Conservation (phyloP, 2,888 invertebrate species). For the Dendrolimus houi region DNA sequence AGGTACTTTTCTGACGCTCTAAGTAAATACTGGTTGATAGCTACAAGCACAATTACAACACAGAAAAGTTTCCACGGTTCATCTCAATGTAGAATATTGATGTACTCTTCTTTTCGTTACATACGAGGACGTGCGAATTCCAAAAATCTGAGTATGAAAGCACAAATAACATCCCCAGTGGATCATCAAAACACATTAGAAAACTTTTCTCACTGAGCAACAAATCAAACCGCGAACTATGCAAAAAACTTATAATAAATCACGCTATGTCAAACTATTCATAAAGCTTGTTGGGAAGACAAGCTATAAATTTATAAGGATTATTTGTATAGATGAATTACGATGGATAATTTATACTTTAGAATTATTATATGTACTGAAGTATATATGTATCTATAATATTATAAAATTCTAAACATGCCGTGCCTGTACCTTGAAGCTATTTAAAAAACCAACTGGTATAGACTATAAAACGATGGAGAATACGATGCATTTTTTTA, state of each 20-base stretch:
- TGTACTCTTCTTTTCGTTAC: neutral
- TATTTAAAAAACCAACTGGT: too few species aligned
- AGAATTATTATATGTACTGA: too few species aligned
- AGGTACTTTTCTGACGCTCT: too few species aligned
- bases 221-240: neutral
- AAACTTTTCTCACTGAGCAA: neutral
- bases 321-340: neutral
- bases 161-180: neutral
- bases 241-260: neutral
- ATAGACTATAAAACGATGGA: too few species aligned
- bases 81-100: neutral
- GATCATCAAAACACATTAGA: neutral
- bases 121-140: neutral
- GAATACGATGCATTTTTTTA: too few species aligned
- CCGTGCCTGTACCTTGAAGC: too few species aligned
- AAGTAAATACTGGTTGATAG: too few species aligned
- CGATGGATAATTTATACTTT: too few species aligned
- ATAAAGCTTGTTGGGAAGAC: neutral
- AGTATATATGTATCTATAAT: too few species aligned
- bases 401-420: too few species aligned
- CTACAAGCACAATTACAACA: too few species aligned
- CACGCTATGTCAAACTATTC: neutral
- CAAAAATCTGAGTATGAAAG: neutral
- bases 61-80: neutral
- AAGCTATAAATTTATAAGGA: neutral